Conservation (phyloP, 2,113 vertebrate species). For the Callopanchax toddi region DNA sequence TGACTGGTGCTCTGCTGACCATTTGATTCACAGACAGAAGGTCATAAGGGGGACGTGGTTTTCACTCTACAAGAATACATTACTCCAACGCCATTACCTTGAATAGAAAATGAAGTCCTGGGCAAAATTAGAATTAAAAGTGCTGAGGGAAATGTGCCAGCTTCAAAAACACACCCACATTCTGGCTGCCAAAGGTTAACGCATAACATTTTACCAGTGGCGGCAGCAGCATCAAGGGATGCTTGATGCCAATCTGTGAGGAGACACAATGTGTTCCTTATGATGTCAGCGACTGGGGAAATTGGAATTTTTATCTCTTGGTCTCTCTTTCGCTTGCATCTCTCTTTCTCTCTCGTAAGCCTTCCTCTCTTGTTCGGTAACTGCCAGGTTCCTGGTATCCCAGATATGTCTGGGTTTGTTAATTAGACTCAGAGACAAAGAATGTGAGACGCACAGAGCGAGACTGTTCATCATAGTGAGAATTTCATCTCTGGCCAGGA, state of each 20-base stretch:
- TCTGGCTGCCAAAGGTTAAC: conserved; percentile 68
- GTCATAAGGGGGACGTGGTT: conserved; percentile 66
- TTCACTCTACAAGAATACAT: conserved; percentile 71
- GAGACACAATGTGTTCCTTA: conserved; percentile 61
- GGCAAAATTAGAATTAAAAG: conserved; percentile 65
- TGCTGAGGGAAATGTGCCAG: conserved; percentile 36
- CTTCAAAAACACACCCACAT: conserved; percentile 56
- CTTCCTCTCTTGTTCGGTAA: conserved; percentile 17
- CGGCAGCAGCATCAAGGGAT: conserved; percentile 39
- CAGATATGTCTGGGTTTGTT: conserved; percentile 63
- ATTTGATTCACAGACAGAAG: conserved; percentile 75
- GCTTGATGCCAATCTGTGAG: conserved; percentile 65
- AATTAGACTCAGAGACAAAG: conserved; percentile 68
- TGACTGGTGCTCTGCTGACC: conserved; percentile 70
- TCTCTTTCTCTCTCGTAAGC: conserved; percentile 17
- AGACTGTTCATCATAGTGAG: conserved; percentile 20
- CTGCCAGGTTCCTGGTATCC: conserved; percentile 51
- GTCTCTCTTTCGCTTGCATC: conserved; percentile 21
- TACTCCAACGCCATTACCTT: conserved; percentile 65
- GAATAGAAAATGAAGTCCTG: conserved; percentile 71
- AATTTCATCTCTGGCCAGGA: conserved; percentile 30
- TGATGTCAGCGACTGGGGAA: conserved; percentile 75
- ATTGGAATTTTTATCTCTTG: conserved; percentile 79
- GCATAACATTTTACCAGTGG: conserved; percentile 63
- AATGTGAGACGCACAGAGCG: conserved; percentile 10